Conservation (phyloP, 2,113 vertebrate species). For the Numenius arquata region DNA sequence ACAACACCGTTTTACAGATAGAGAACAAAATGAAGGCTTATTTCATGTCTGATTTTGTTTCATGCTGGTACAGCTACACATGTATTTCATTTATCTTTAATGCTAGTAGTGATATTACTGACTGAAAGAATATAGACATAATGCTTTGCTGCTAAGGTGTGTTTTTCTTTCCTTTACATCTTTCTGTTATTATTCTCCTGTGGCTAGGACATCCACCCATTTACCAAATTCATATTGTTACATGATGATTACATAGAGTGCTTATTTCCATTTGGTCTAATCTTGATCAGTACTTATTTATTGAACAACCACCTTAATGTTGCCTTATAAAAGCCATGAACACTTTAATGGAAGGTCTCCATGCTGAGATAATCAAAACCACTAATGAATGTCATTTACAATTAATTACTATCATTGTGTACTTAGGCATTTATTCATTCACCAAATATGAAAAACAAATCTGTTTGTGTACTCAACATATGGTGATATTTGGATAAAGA, state of each 20-base stretch:
- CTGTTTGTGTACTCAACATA: background rate
- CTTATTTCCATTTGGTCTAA: background rate
- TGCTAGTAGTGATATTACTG: background rate
- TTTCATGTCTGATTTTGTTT: background rate
- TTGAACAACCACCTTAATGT: background rate
- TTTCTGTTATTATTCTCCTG: background rate
- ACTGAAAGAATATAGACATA: background rate
- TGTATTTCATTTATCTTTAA: background rate
- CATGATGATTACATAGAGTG: background rate
- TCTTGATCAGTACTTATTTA: background rate
- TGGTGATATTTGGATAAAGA: background rate
- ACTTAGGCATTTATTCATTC: slow-evolving; percentile 5
- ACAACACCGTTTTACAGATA: background rate
- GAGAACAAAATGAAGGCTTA: background rate
- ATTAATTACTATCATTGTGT: background rate
- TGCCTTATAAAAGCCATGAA: background rate
- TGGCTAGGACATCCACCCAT: background rate
- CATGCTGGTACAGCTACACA: background rate
- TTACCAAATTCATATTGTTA: background rate
- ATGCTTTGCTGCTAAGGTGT: background rate
- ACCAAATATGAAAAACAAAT: background rate
- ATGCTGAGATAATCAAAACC: background rate
- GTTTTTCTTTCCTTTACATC: background rate
- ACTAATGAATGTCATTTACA: background rate
- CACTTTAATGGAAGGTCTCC: background rate